Base-by-base conservation (phyloP, 2,797 vertebrate genomes). In the Lithobates sylvaticus region DNA sequence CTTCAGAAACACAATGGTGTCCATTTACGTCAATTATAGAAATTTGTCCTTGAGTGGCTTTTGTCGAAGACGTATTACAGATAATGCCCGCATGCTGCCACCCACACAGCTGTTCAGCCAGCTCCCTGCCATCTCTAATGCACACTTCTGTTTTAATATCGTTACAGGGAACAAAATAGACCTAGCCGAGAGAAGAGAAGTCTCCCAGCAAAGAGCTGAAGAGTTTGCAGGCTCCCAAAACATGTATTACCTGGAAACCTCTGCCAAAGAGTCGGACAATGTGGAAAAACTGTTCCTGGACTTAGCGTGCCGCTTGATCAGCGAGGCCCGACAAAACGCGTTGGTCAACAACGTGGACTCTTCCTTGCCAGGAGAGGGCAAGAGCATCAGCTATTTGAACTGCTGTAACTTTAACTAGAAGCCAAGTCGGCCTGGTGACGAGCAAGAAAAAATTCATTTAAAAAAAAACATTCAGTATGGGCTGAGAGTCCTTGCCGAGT, bases 281-380 rank as follows among this genome's bases (percentile, higher is more conserved):
- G 98, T 99, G 88, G 98, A 99, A 94, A 99, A 98, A 93, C 98
- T 99, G 85, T 99, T 99, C 93, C 96, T 99, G 90, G 97, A 99
- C 93, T 95, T 99, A 92, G 98, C 98, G 5, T 97, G 97, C 86
- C 94, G 97, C 88, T 94, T 99, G 90, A 99, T 99, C 91, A 96
- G 96, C 3, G 98, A 98, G 89, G 98, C 98, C 90, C 96, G 98
- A 91, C 98, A 97, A 94, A 98, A 99, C 93, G 98, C 97, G 29
- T 95, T 99, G 91, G 97, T 98, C 91, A 98, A 99, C 96, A 99
- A 95, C 93, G 97, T 99, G 89, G 96, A 96, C 88, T 97, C 98
- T 72, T 97, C 97, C 0, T 95, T 98, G 94, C 98, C 97, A 1
- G 98, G 98, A 82, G 98, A 99, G 93, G 98, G 98, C 88, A 99